phyloP scores from a whole-genome alignment of 2,888 invertebrate genomes.

The Tetranychus truncatus region DNA sequence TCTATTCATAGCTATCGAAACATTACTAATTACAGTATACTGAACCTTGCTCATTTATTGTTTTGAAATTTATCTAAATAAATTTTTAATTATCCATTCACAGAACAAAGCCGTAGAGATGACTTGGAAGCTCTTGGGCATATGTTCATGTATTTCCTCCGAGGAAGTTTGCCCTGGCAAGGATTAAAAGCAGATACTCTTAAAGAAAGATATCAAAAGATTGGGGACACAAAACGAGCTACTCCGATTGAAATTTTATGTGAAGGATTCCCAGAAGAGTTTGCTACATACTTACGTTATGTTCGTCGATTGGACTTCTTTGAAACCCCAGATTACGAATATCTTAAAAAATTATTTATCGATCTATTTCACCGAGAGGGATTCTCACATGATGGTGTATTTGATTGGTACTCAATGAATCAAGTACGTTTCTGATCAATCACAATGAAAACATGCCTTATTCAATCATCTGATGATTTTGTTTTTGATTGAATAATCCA shows the following conservation, averaged over 20 bases:
- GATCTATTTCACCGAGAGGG: conserved; percentile 56
- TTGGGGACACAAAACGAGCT: conserved; percentile 93
- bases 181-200: conserved; percentile 27
- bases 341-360: conserved; percentile 82
- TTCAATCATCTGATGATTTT: no score
- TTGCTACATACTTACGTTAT: conserved; percentile 93
- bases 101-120: conserved; percentile 28
- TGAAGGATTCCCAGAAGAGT: conserved; percentile 64
- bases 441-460: no score
- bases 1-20: no score
- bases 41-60: no score
- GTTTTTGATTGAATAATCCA: no score
- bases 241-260: conserved; percentile 84
- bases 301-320: conserved; percentile 93
- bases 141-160: conserved; percentile 29
- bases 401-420: conserved; percentile 4
- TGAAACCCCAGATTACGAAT: conserved; percentile 98
- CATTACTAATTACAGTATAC: no score
- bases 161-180: conserved; percentile 29
- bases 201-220: conserved; percentile 11
- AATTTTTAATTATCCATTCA: not conserved
- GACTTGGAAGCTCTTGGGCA: conserved; percentile 30
- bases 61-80: no score
- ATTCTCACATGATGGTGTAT: conserved; percentile 1
- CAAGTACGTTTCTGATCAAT: not conserved